Evolutionary conservation across 2,797 vertebrate genomes (phyloP), one percentile per base, ranked within the genome.

Genomic region (Tragopan temminckii): DNA sequence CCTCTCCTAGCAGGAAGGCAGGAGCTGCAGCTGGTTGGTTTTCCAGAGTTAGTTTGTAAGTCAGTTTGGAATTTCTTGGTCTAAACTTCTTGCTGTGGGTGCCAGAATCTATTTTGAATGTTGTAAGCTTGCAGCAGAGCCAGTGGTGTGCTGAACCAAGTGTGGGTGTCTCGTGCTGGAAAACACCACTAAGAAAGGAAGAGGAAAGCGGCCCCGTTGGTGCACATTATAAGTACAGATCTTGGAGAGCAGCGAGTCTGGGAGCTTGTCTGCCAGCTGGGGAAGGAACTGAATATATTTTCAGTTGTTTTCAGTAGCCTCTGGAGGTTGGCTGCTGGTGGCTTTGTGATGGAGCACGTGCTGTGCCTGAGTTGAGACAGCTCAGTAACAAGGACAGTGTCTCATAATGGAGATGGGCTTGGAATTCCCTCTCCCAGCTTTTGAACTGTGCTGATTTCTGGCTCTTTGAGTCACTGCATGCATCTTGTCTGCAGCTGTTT

Each of bases 231-330:
- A 18, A 36, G 66, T 63, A 53, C 0, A 0, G 13, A 12, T 91
- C 69, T 67, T 42, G 13, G 46, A 80, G 46, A 35, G 36, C 5
- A 61, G 21, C 3, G 2, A 72, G 24, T 33, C 62, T 50, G n/a
- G 21, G 15, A 0, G 0, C 14, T 21, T 52, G 3, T 29, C 46
- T 79, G 19, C 57, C 74, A 29, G 0, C 27, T 33, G 45, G 58
- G 63, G 55, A 40, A 43, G 27, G 42, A n/a, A n/a, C n/a, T n/a
- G 19, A 74, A 33, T 64, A 9, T 61, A 17, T 35, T 74, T 57
- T 58, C 53, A 19, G 25, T 84, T 46, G 8, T 50, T 89, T 45
- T 35, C 57, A 88, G 5, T 7, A 23, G 14, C 9, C 31, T 79
- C 9, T 18, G 13, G 3, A 68, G n/a, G 45, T 9, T 42, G 2